Evolutionary conservation across 1,140 invertebrate genomes (phyloP), one percentile per base, ranked within the genome.

Genomic region (Achatina immaculata): DNA sequence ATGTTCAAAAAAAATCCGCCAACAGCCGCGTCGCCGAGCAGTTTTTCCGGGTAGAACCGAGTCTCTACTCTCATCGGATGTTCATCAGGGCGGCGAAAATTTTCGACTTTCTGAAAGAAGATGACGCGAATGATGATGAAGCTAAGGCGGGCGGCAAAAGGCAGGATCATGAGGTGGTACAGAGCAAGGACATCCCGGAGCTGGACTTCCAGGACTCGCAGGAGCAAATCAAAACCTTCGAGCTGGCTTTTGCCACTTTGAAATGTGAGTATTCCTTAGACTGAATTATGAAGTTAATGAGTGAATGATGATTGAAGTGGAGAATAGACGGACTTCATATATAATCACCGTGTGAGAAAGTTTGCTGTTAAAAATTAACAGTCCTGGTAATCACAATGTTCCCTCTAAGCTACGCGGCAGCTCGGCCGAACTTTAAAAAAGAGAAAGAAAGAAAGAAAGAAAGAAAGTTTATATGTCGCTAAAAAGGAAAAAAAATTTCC

Each of bases 201-300:
- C 34, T 87, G 19, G 80, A 86, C 40, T 89, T 89, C 77, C 68
- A 76, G 21, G 76, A 85, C 79, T 82, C 84, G 40, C 81, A 83
- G 42, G 87, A 88, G 76, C 87, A 88, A 65, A 85, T 85, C 55
- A 77, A 85, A 9, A 83, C 86, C 0, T 89, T 85, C 80, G 84
- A 86, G 69, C 81, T 89, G 69, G 85, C 88, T n/a, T 89, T 89
- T 81, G 82, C 82, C 51, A 83, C 87, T 0, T 79, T 89, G 21
- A 89, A 89, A 85, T 89, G 88, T 89, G 83, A 89, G 88, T 87
- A 83, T 24, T 43, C 48, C 43, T 77, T 4, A 34, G 31, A 28
- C 75, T n/a, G 16, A 65, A 73, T 82, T n/a, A n/a, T n/a, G n/a
- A n/a, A n/a, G n/a, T n/a, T n/a, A n/a, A n/a, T n/a, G n/a, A n/a